Evolutionary conservation across 1,140 invertebrate genomes (phyloP).

Genomic region (Hylaeus anthracinus): DNA sequence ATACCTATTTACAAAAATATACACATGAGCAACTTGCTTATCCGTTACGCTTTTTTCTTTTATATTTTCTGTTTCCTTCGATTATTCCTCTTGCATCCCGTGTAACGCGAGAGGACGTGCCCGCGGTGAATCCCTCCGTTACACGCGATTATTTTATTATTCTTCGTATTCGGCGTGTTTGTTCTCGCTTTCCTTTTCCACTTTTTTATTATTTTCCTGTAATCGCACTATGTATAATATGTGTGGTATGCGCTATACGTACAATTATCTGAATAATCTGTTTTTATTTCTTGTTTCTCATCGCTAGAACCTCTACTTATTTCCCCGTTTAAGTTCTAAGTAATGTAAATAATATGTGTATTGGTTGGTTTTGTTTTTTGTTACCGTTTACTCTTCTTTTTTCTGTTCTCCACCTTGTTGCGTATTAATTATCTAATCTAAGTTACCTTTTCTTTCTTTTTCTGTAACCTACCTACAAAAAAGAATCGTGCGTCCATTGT

Average conservation of each 20-base stretch:
- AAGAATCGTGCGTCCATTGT: conserved; percentile 41
- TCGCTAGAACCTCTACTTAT: conserved; percentile 76
- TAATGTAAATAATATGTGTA: conserved; percentile 80
- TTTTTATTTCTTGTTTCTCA: conserved; percentile 52
- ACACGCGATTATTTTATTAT: background rate
- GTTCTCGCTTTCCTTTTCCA: background rate
- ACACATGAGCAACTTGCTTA: conserved; percentile 79
- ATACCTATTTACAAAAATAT: conserved; percentile 82
- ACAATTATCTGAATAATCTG: conserved; percentile 53
- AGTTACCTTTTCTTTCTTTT: conserved; percentile 40
- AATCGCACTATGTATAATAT: conserved; percentile 68
- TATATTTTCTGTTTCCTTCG: conserved; percentile 4
- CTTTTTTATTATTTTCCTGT: conserved; percentile 25
- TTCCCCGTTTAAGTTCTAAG: conserved; percentile 73
- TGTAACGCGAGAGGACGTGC: conserved; percentile 7
- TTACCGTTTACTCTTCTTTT: conserved; percentile 30
- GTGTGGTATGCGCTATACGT: conserved; percentile 53
- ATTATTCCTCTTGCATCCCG: background rate
- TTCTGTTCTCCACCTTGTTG: conserved; percentile 28
- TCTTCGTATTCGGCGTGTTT: conserved; percentile 19
- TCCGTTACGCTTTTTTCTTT: conserved; percentile 57
- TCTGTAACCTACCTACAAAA: conserved; percentile 62
- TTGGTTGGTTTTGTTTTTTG: conserved; percentile 51
- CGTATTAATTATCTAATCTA: conserved; percentile 63
- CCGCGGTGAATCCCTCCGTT: background rate